Base-by-base conservation (phyloP, 2,888 invertebrate genomes). In the Xestia c-nigrum region DNA sequence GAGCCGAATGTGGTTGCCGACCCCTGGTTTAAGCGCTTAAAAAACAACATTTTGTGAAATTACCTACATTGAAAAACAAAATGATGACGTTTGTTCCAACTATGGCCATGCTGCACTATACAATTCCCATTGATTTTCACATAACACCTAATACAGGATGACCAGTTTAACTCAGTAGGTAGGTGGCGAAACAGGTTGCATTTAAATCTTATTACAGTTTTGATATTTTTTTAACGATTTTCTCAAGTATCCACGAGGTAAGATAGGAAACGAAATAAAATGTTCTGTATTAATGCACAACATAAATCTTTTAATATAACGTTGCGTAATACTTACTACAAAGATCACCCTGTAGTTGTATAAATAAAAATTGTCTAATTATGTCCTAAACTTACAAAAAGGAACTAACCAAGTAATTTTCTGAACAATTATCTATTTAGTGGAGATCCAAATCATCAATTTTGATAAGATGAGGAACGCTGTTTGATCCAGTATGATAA, bases 311-410 rank as follows among this genome's bases (percentile, higher is more conserved):
- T 31, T 16, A 7, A n/a, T 47, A 47, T 47, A n/a, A 7, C 16
- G 7, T 31, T 19, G 46, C 63, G 10, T 64, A 64, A 5, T 12
- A 38, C 14, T 68, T 24, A 24, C n/a, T n/a, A n/a, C n/a, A 40
- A 68, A 72, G 47, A 24, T 50, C 70, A 72, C 0, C 40, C 69
- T 72, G 52, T n/a, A 46, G n/a, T 71, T 24, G 14, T 16, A 31
- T 55, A 70, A 52, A 70, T 71, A 38, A 1, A 47, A 19, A 70
- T 69, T 43, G 43, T 43, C 31, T 31, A 72, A 55, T 55, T 31
- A 31, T 21, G 24, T 52, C 12, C 52, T 72, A 55, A 55, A 24
- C 24, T 24, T 31, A 72, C 40, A 66, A 5, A 67, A 67, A n/a
- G 9, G 19, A 24, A 66, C n/a, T 38, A 43, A n/a, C 12, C 14